Base-by-base conservation (phyloP, 1,140 invertebrate species). In the Bradysia coprophila region DNA sequence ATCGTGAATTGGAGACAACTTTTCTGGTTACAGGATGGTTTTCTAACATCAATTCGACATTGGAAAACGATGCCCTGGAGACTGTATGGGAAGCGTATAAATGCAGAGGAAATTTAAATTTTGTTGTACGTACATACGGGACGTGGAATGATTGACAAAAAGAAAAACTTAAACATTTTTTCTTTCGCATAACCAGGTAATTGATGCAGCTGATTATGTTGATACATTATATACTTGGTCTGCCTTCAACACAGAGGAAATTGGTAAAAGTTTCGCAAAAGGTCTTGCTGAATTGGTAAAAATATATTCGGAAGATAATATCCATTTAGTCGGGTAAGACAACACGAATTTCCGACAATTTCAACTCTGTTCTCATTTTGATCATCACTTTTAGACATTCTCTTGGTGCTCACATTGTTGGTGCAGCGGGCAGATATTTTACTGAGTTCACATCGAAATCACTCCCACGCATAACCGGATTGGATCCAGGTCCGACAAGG, bases 401-500 rank as follows among this genome's bases (percentile, higher is more conserved):
- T 38, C 48, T 56, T 41, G 47, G 45, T 41, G 62, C 67, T 3
- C 68, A 72, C 44, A 66, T 71, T 42, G 66, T 66, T 20, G 68
- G 68, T 4, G 58, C 63, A 34, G 61, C 68, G 18, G 69, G 63
- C 0, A 61, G 65, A 20, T 49, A 51, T 21, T 50, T 69, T n/a
- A 46, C 52, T 0, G 41, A 52, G 0, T 33, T 57, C 0, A 66
- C 63, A 0, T 57, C 56, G 0, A 43, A 51, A 19, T 44, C 42
- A 0, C 18, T 70, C 2, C 55, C 58, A 0, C 56, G 61, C 10
- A 78, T 83, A 9, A 75, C 73, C 2, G 78, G 71, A 0, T 51
- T 86, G 44, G 81, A 85, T 61, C 77, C 80, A 8, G 78, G 80
- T 1, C 68, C 72, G 31, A 73, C 78, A 1, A 63, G 69, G 31